phyloP scores from a whole-genome alignment of 2,797 vertebrate genomes.

The Pogoniulus pusillus region DNA sequence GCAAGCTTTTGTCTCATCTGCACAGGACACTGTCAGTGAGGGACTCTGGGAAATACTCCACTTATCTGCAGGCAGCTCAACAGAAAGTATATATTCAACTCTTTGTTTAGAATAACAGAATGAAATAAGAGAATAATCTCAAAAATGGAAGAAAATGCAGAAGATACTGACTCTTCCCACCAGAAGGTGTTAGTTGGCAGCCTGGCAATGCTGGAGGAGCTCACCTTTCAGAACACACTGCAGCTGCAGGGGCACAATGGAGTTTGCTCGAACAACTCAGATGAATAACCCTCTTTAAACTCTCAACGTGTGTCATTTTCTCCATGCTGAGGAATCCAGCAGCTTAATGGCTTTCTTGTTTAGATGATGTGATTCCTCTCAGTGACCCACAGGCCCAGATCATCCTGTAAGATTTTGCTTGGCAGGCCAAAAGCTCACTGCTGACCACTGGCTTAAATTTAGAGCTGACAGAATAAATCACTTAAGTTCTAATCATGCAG shows the following conservation, averaged over 20 bases:
- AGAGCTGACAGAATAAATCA: neutral
- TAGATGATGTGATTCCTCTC: neutral
- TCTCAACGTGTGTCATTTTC: neutral
- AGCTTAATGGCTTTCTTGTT: neutral
- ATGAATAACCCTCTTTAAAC: neutral
- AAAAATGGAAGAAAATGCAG: neutral
- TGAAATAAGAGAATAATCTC: accelerated
- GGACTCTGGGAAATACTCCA: neutral
- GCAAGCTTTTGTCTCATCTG: accelerated
- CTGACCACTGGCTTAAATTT: neutral
- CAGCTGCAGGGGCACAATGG: neutral
- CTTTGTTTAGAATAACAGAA: accelerated
- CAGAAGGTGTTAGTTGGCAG: neutral
- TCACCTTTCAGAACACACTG: neutral
- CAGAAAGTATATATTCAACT: neutral
- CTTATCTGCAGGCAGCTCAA: neutral
- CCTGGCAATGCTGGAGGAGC: neutral
- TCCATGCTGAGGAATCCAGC: neutral
- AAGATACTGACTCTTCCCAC: neutral
- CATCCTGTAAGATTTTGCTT: neutral
- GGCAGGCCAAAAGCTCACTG: neutral
- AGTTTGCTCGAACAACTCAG: neutral
- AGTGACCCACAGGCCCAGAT: neutral
- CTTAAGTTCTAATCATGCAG: neutral
- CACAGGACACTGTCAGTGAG: neutral